Evolutionary conservation across 2,113 vertebrate genomes (phyloP), one percentile per base, ranked within the genome.

Genomic region (Calidris pygmaea): DNA sequence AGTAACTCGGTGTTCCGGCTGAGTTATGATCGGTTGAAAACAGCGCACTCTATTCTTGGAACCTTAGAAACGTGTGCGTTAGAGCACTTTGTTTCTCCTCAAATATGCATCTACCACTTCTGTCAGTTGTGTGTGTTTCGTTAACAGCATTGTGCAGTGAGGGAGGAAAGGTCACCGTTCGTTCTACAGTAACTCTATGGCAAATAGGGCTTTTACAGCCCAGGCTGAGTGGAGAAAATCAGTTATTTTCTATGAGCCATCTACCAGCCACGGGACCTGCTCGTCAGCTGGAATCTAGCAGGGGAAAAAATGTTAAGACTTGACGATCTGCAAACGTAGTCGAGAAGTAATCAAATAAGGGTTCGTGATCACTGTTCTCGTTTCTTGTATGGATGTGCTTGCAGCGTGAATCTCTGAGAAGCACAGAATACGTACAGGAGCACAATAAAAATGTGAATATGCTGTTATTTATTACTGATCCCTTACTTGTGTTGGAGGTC

Each of bases 291-390:
- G n/a, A 48, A 52, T 72, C 34, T 43, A 9, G 23, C 10, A 11
- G 10, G 15, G 14, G 16, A 1, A 30, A 37, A 59, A 24, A 10
- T 1, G 7, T 5, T n/a, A 24, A 24, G 41, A 32, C 7, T 45
- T 35, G 12, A 0, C 0, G 63, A 14, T 29, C 53, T 79, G 43
- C 73, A 72, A 60, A 67, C 0, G 0, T 11, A 23, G 20, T 55
- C 8, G 26, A 52, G 29, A 18, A 66, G 21, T 35, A 45, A 53
- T 41, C 3, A 60, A 62, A 58, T 39, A 30, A 67, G 67, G 20
- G 11, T 34, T 68, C 1, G 4, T 7, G 14, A 55, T 3, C 2
- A 1, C 4, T 43, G 7, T 71, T 84, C 14, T 58, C 19, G 3
- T 30, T 79, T 68, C 50, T 66, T 55, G 27, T 37, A 14, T 35